Conservation (phyloP, 1,140 invertebrate genomes). For the Schlechtendalia chinensis region DNA sequence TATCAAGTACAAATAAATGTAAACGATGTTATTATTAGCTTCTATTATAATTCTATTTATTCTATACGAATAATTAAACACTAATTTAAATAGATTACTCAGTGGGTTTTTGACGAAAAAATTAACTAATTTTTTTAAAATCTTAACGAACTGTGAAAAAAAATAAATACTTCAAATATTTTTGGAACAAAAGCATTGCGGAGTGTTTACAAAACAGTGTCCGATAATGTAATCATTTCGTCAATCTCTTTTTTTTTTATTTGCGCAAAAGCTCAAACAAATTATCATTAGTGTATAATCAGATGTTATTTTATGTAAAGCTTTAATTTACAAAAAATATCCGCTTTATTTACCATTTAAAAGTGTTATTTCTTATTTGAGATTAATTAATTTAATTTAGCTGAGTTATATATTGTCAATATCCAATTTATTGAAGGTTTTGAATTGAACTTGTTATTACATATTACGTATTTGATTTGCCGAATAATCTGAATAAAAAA, state of each 20-base stretch:
- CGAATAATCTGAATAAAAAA: too few relatives aligned
- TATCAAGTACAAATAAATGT: too few relatives aligned
- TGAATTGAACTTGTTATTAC: too few relatives aligned
- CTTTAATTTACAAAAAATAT: not conserved
- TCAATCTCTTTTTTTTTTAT: slow-evolving; percentile 5
- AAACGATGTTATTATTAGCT: too few relatives aligned
- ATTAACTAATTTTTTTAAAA: not conserved
- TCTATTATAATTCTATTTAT: too few relatives aligned
- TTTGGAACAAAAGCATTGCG: not conserved
- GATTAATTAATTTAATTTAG: not conserved
- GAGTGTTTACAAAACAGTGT: not conserved
- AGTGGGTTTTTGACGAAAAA: not conserved
- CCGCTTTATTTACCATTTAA: not conserved
- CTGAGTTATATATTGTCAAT: not conserved
- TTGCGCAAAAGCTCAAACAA: slow-evolving; percentile 22
- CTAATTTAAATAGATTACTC: too few relatives aligned
- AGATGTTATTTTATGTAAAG: too few relatives aligned
- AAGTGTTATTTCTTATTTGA: not conserved
- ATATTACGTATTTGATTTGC: too few relatives aligned
- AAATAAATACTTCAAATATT: not conserved
- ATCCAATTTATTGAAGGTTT: not conserved
- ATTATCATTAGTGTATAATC: not conserved
- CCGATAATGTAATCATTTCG: not conserved
- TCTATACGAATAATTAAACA: too few relatives aligned
- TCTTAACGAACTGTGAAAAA: not conserved